phyloP scores from a whole-genome alignment of 37 sponge, comb jelly and placozoan species.

The Chondrilla cf. caribensis region DNA sequence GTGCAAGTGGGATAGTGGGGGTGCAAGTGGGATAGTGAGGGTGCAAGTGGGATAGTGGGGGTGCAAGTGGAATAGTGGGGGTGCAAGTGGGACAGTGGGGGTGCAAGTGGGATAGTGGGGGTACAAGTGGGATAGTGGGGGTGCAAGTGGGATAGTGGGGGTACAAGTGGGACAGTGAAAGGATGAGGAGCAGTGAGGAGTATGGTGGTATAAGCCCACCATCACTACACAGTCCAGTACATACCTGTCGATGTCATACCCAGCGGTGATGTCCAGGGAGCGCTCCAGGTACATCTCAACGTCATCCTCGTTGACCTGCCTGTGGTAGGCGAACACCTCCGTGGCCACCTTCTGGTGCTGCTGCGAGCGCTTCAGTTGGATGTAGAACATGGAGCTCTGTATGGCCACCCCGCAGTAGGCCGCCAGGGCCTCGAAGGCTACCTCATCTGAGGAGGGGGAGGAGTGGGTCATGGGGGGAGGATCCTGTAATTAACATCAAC shows the following conservation, averaged over 20 bases:
- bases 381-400: conserved; percentile 23
- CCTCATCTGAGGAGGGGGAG: conserved; percentile 9
- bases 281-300: conserved; percentile 20
- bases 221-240: neutral
- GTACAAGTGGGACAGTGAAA: too few species aligned
- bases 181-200: too few species aligned
- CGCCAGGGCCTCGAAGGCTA: conserved; percentile 22
- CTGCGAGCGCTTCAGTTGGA: conserved; percentile 15
- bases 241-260: conserved; percentile 16
- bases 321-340: conserved; percentile 44
- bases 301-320: conserved; percentile 32
- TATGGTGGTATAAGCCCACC: too few species aligned
- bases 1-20: too few species aligned
- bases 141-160: too few species aligned
- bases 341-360: conserved; percentile 30
- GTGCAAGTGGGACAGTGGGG: too few species aligned
- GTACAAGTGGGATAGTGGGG: too few species aligned
- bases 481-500: neutral
- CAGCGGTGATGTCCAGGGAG: neutral
- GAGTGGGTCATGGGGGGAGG: neutral
- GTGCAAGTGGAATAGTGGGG: too few species aligned
- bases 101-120: too few species aligned
- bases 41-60: too few species aligned
- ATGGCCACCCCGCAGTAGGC: conserved; percentile 41
- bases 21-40: too few species aligned